Base-by-base conservation (phyloP, 2,797 vertebrate species). In the Bradypodion ventrale region DNA sequence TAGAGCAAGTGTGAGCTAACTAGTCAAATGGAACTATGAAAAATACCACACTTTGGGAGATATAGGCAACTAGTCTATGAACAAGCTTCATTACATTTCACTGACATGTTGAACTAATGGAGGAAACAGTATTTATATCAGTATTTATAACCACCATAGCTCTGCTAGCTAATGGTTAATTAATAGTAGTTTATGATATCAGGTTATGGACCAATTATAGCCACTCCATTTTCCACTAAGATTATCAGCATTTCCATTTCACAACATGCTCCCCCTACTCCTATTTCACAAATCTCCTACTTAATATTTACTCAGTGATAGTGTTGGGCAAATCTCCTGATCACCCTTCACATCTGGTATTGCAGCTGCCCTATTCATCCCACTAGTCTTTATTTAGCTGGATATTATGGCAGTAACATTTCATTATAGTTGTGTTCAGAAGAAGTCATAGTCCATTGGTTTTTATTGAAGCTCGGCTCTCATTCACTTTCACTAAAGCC, bases 381-480 rank as follows among this genome's bases (percentile, higher is more conserved):
- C 87, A 88, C 82, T 87, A 89, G 78, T 80, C 89, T 91, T 93
- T 83, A 89, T 94, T 92, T 89, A 91, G 87, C 87, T 80, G 77
- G 35, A 75, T 91, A 89, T 90, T 86, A 29, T 56, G 69, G 90
- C 93, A 89, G 85, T 90, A 90, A 93, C 89, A 27, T 92, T 93
- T 93, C 93, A 92, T 88, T 92, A 92, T 66, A 84, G 83, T 89
- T 87, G 84, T 91, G 90, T 90, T 90, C 81, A 82, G 46, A 80
- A 90, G 87, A 89, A 94, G 93, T 95, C 94, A 92, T 90, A 93
- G 93, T 87, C 91, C 86, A 89, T 94, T 93, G 94, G 88, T 92
- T 96, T 96, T 96, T 95, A 95, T 91, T 90, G 93, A 89, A 86
- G 87, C 80, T 85, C 85, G 76, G 88, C 93, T 89, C 10, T 87